A percentile compares a stretch with the other conserved stretches of the same genome.
Conservation (phyloP, 2,113 vertebrate species). For the Meleagris gallopavo region DNA sequence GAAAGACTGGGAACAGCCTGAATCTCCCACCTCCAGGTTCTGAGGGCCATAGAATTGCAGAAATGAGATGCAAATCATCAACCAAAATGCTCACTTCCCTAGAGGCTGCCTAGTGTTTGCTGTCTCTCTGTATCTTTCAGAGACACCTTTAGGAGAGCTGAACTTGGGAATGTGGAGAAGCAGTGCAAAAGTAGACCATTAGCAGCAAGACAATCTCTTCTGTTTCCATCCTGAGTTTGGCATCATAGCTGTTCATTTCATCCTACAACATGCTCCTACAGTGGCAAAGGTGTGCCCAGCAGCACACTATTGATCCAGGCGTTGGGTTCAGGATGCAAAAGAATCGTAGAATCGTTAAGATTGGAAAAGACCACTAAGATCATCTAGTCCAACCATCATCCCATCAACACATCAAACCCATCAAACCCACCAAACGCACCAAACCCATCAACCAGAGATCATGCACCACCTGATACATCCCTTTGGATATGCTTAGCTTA, state of each 20-base stretch:
- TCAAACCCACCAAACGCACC: no score
- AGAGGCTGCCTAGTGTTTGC: neutral
- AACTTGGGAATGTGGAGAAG: neutral
- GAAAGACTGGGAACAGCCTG: rapidly evolving
- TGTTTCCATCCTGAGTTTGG: neutral
- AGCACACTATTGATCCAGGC: neutral
- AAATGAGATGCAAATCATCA: neutral
- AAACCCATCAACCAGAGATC: neutral
- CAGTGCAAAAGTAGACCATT: rapidly evolving
- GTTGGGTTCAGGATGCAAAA: neutral
- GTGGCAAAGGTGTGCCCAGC: neutral
- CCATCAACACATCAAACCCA: no score
- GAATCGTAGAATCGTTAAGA: no score
- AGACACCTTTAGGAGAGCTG: neutral
- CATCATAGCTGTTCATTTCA: neutral
- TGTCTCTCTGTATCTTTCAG: neutral
- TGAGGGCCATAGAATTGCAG: neutral
- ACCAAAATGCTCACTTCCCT: neutral
- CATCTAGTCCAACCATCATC: no score
- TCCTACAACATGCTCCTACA: neutral
- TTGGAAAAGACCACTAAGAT: no score
- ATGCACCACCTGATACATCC: rapidly evolving
- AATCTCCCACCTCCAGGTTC: neutral
- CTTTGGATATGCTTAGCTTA: rapidly evolving
- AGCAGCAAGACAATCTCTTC: neutral